A percentile compares a stretch with the other conserved stretches of the same genome.
phyloP scores from a whole-genome alignment of 2,888 invertebrate genomes.

The Bedellia somnulentella region DNA sequence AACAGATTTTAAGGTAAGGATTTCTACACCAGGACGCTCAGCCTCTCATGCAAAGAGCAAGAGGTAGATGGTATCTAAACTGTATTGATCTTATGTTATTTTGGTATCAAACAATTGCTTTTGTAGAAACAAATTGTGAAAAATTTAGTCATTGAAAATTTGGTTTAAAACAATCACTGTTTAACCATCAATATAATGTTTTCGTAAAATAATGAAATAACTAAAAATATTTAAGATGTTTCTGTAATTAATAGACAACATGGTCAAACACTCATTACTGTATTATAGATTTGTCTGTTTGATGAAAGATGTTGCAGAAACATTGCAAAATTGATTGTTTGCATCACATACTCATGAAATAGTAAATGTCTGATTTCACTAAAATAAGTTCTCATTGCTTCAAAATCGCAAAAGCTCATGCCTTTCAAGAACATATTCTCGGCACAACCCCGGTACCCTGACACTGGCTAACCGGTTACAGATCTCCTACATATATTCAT shows the following conservation, averaged over 20 bases:
- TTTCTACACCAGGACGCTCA: too few species aligned
- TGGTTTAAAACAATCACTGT: neutral
- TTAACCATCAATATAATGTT: neutral
- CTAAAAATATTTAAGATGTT: neutral
- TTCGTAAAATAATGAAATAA: neutral
- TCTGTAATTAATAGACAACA: neutral
- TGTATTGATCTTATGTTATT: neutral
- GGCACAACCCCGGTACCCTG: slow-evolving; percentile 16
- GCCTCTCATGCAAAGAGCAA: too few species aligned
- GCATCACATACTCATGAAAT: neutral
- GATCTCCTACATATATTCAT: slow-evolving; percentile 27
- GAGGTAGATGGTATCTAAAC: neutral
- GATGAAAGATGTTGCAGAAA: too few species aligned
- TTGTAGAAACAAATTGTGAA: neutral
- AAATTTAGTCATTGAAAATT: too few species aligned
- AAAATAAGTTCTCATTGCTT: too few species aligned
- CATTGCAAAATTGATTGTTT: neutral
- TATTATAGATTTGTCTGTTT: neutral
- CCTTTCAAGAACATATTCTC: neutral
- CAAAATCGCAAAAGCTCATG: neutral
- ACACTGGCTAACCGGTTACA: slow-evolving; percentile 21
- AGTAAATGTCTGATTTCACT: neutral
- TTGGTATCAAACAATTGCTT: neutral
- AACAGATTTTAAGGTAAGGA: too few species aligned
- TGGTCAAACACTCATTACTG: neutral